phyloP scores from a whole-genome alignment of 1,140 invertebrate genomes.

The Plectus sambesii region DNA sequence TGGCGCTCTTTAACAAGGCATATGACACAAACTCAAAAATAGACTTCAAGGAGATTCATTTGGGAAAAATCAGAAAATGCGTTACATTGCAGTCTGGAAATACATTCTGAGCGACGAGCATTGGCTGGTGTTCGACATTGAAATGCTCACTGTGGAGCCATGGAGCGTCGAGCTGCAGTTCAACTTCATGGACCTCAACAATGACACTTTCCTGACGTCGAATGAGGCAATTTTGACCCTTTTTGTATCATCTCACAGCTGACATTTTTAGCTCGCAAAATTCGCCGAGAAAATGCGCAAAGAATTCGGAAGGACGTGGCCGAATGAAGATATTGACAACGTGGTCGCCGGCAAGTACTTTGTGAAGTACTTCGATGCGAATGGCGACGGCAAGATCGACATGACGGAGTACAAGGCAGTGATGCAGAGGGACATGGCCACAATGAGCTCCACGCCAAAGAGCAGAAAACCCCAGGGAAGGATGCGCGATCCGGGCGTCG shows the following conservation, averaged over 20 bases:
- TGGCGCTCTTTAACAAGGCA: too few species aligned
- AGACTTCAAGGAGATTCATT: too few species aligned
- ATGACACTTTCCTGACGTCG: slow-evolving; percentile 32
- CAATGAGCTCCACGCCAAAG: slow-evolving; percentile 27
- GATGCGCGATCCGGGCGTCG: slow-evolving; percentile 39
- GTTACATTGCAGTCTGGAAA: slow-evolving; percentile 35
- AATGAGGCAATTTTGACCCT: slow-evolving; percentile 21
- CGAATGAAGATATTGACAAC: slow-evolving; percentile 42
- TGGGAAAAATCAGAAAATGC: too few species aligned
- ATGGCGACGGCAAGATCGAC: slow-evolving; percentile 29
- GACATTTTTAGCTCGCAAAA: slow-evolving; percentile 25
- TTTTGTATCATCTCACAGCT: slow-evolving; percentile 13
- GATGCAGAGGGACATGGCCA: slow-evolving; percentile 31
- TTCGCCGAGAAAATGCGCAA: slow-evolving; percentile 33
- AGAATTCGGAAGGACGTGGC: slow-evolving; percentile 42
- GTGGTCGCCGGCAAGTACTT: slow-evolving; percentile 35
- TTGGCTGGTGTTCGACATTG: slow-evolving; percentile 39
- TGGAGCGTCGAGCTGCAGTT: slow-evolving; percentile 36
- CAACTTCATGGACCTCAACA: slow-evolving; percentile 38
- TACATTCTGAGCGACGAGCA: slow-evolving; percentile 43
- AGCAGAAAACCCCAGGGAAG: slow-evolving; percentile 12
- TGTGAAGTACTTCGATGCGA: slow-evolving; percentile 39
- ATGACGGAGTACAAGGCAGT: slow-evolving; percentile 28
- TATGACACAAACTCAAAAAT: too few species aligned
- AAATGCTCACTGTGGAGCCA: slow-evolving; percentile 37